A percentile compares a stretch with the other conserved stretches of the same genome.
phyloP scores from a whole-genome alignment of 2,797 vertebrate genomes.

The Esox masquinongy region DNA sequence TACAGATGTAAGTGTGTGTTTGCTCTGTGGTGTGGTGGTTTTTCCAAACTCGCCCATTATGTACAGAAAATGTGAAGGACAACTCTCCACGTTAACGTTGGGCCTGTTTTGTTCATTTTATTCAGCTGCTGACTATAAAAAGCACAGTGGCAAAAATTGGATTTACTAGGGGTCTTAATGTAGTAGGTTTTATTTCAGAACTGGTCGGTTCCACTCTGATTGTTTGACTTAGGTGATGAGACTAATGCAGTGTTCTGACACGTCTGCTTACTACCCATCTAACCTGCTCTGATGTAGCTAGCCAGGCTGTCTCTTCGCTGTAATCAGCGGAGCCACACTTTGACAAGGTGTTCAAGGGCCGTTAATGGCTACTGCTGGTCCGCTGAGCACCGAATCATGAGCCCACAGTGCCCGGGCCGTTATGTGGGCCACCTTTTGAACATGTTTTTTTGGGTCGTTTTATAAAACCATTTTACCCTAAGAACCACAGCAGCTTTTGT shows the following conservation, averaged over 20 bases:
- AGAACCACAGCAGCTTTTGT: slow-evolving; percentile 15
- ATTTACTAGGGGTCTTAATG: not conserved
- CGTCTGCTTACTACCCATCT: not conserved
- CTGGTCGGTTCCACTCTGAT: not conserved
- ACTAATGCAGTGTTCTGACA: not conserved
- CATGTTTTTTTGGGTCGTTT: slow-evolving; percentile 5
- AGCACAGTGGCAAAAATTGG: not conserved
- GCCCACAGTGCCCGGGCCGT: not conserved
- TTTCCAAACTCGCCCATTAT: not conserved
- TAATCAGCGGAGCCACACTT: not conserved
- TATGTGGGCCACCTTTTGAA: slow-evolving; percentile 20
- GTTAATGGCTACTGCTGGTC: not conserved
- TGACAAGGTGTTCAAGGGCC: not conserved
- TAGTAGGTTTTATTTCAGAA: not conserved
- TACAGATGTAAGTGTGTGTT: not conserved
- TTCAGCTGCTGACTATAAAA: not conserved
- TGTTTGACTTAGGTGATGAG: not conserved
- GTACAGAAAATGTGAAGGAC: slow-evolving; percentile 3
- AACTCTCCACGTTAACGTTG: not conserved
- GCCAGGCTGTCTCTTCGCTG: not conserved
- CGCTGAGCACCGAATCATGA: not conserved
- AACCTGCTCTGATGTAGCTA: slow-evolving; percentile 1
- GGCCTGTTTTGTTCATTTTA: not conserved
- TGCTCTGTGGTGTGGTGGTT: not conserved
- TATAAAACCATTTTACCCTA: not conserved